These are phyloP conservation scores for Papilio gigon DNA, from an alignment of 2,888 invertebrate genomes.

Conservation along the genomic window DNA sequence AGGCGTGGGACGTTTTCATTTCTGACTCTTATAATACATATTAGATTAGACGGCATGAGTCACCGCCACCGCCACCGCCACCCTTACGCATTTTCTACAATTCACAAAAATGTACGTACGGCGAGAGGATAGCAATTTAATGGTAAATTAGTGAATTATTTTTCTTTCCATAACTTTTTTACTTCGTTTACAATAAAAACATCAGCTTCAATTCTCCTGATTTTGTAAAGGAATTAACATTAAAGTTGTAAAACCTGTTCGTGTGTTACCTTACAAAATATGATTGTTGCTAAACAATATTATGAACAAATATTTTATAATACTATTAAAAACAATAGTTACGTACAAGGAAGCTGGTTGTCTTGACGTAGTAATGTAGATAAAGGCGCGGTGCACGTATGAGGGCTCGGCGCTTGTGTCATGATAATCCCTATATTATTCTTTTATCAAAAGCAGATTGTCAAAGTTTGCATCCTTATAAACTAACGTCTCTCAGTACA, in stretches of 20 bases:
- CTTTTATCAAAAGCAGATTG: background rate
- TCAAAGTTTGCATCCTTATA: no score
- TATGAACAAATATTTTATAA: background rate
- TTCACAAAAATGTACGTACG: background rate
- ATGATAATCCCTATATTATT: background rate
- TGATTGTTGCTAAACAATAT: background rate
- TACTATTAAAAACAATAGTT: background rate
- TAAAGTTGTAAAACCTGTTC: no score
- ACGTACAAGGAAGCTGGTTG: background rate
- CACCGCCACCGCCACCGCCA: slow-evolving; percentile 47
- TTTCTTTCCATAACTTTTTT: no score
- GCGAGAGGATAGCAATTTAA: slow-evolving; percentile 5
- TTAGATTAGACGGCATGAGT: slow-evolving; percentile 48
- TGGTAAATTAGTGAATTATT: no score
- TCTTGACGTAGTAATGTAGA: slow-evolving; percentile 1
- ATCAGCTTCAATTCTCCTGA: background rate
- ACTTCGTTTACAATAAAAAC: background rate
- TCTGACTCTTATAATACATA: slow-evolving; percentile 47
- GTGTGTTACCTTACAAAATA: background rate
- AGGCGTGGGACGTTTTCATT: slow-evolving; percentile 54
- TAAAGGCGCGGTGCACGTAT: background rate
- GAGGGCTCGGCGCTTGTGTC: background rate
- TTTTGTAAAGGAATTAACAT: no score
- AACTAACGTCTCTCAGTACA: no score
- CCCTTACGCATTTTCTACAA: slow-evolving; percentile 34